phyloP scores from a whole-genome alignment of 2,797 vertebrate genomes.

The Sparidentex hasta region DNA sequence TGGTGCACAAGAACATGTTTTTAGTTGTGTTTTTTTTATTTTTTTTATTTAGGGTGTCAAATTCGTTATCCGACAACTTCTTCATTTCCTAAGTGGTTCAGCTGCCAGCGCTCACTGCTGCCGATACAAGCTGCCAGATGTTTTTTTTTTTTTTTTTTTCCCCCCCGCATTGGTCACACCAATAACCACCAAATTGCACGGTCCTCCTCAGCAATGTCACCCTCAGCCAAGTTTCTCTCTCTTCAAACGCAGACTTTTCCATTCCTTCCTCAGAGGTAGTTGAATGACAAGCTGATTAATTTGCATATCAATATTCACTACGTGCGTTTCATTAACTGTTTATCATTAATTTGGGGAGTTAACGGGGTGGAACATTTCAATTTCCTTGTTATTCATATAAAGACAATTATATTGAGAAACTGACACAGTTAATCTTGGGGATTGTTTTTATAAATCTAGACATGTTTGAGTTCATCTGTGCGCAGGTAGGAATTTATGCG shows the following conservation, averaged over 20 bases:
- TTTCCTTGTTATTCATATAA: conserved; percentile 16
- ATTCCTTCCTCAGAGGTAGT: background rate
- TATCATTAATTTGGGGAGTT: conserved; percentile 44
- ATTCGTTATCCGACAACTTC: conserved; percentile 26
- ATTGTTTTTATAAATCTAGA: conserved; percentile 10
- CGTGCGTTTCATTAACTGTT: conserved; percentile 36
- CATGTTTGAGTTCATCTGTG: background rate
- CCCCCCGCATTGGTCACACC: background rate
- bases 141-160: background rate
- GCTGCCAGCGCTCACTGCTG: conserved; percentile 14
- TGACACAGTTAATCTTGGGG: background rate
- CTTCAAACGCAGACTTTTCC: conserved; percentile 4
- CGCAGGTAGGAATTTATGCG: background rate
- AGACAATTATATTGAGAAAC: conserved; percentile 12
- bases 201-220: conserved; percentile 13
- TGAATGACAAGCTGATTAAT: conserved; percentile 50
- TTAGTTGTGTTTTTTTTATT: background rate
- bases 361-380: conserved; percentile 46
- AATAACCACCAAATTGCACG: conserved; percentile 10
- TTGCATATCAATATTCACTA: conserved; percentile 52
- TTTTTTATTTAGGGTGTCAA: conserved; percentile 2
- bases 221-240: conserved; percentile 24
- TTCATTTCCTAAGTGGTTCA: conserved; percentile 40
- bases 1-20: conserved; percentile 34
- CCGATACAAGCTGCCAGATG: conserved; percentile 13